Evolutionary conservation across 2,888 invertebrate genomes (phyloP).

Genomic region (Dromius quadrimaculatus): DNA sequence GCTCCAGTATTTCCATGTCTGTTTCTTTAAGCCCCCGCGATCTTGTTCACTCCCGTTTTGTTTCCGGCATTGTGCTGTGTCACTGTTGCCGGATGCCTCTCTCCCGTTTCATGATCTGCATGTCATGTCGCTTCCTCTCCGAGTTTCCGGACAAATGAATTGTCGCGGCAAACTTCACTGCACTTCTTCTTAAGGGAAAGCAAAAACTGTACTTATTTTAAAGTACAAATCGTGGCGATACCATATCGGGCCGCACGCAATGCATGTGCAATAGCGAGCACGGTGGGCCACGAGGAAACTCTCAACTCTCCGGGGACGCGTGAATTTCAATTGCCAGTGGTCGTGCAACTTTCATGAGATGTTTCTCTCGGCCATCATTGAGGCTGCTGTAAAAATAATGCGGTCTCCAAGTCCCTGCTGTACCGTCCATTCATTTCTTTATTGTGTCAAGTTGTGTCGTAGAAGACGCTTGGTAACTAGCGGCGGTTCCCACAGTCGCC

Average conservation of each 20-base stretch:
- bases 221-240: conserved; percentile 42
- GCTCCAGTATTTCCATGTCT: conserved; percentile 37
- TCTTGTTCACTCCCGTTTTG: conserved; percentile 56
- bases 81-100: conserved; percentile 57
- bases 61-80: conserved; percentile 57
- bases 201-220: conserved; percentile 32
- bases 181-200: conserved; percentile 18
- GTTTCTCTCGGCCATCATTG: conserved; percentile 52
- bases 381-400: conserved; percentile 51
- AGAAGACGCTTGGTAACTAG: conserved; percentile 12
- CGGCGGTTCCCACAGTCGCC: conserved; percentile 33
- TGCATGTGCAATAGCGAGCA: conserved; percentile 22
- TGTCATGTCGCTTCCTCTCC: conserved; percentile 58
- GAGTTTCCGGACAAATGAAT: conserved; percentile 56
- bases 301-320: conserved; percentile 54
- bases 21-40: conserved; percentile 45
- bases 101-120: conserved; percentile 58
- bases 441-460: conserved; percentile 47
- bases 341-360: conserved; percentile 53
- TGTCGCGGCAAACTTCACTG: conserved; percentile 17
- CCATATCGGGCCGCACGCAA: conserved; percentile 44
- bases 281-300: conserved; percentile 53
- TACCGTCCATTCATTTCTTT: conserved; percentile 51
- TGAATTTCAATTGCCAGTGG: conserved; percentile 53
- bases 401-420: conserved; percentile 48